Evolutionary conservation across 2,888 invertebrate species (phyloP).

Genomic region (Melitaea athalia): DNA sequence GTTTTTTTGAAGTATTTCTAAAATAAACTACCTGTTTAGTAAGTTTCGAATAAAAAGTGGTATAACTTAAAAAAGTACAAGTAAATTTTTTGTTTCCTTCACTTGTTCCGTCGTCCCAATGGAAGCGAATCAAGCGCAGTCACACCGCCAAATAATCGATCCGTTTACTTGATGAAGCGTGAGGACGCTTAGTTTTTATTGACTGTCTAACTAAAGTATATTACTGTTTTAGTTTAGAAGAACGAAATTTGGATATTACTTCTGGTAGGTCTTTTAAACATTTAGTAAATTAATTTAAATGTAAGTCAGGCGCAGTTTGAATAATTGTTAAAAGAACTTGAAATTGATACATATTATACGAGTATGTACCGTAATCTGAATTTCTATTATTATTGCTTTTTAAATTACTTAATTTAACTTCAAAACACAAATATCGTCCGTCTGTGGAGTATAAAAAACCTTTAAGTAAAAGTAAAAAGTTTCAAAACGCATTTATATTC

Average conservation of each 20-base stretch:
- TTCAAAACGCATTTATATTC: neutral
- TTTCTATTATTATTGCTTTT: no score
- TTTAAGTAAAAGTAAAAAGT: no score
- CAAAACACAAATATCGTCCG: no score
- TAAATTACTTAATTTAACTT: no score
- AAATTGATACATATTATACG: no score
- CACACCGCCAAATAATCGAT: slow-evolving; percentile 32
- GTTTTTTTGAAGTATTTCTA: neutral
- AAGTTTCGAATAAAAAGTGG: neutral
- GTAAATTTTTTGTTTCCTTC: neutral
- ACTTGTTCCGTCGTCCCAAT: slow-evolving; percentile 28
- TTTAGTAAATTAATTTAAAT: no score
- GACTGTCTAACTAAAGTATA: neutral
- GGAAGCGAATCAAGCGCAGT: slow-evolving; percentile 32
- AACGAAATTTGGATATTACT: neutral
- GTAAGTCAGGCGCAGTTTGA: no score
- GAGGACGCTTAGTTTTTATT: slow-evolving; percentile 33
- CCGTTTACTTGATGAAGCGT: slow-evolving; percentile 33
- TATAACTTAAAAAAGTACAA: no score
- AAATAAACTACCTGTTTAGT: neutral
- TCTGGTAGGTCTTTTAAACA: neutral
- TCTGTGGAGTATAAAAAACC: no score
- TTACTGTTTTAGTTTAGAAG: neutral
- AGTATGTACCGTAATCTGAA: no score
- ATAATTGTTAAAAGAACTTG: no score